These are phyloP conservation scores for Epizoanthus scotinus DNA, from an alignment of 92 coral and sea anemone genomes.

Conservation along the genomic window DNA sequence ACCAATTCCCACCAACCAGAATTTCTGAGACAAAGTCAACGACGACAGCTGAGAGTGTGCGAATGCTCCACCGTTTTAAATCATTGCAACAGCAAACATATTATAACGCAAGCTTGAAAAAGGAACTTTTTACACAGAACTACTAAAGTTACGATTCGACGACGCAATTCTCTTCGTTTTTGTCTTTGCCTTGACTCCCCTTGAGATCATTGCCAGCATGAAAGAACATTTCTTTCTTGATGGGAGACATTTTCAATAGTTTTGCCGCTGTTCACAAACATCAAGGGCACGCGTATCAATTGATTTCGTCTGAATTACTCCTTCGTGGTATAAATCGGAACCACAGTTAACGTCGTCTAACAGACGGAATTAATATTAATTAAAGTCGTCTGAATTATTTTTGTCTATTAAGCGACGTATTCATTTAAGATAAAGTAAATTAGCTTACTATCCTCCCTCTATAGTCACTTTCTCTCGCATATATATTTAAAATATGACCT, in stretches of 20 bases:
- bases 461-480: too few species aligned
- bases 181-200: neutral
- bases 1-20: conserved; percentile 51
- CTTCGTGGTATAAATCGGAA: too few species aligned
- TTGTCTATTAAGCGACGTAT: too few species aligned
- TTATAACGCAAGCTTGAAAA: conserved; percentile 7
- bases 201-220: conserved; percentile 19
- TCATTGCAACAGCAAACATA: conserved; percentile 34
- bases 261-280: conserved; percentile 28
- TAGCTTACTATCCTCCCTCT: too few species aligned
- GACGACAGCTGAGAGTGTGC: conserved; percentile 45
- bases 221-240: conserved; percentile 1
- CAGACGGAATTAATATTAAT: too few species aligned
- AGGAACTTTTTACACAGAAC: conserved; percentile 38
- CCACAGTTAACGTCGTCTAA: too few species aligned
- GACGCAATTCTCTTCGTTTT: conserved; percentile 10
- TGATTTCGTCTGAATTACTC: neutral
- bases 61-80: conserved; percentile 2
- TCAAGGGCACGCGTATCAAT: neutral
- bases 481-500: too few species aligned
- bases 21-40: conserved; percentile 33
- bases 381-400: too few species aligned
- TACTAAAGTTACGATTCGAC: conserved; percentile 30
- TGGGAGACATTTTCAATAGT: conserved; percentile 7
- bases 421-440: too few species aligned